Base-by-base conservation (phyloP, 2,888 invertebrate species). In the Drosophila demipolita region DNA sequence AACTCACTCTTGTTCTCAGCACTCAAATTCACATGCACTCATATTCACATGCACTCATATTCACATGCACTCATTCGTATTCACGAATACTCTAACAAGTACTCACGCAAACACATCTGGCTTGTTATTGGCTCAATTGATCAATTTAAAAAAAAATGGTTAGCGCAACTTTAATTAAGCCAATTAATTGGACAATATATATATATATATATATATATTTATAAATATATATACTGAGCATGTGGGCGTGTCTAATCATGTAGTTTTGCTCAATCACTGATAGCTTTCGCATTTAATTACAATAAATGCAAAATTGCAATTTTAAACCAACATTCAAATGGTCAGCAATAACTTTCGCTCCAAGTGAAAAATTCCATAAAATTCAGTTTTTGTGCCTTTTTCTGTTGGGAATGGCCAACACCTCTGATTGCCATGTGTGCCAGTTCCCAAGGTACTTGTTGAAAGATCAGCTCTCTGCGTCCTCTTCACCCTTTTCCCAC, bases 351-450 rank as follows among this genome's bases (percentile, higher is more conserved):
- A 32, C 68, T 76, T 68, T 73, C 59, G 42, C 66, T 36, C 29
- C 48, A 72, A 32, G 26, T 20, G 12, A 50, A 35, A 36, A 36
- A 32, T 26, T 42, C 2, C 26, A 48, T 42, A 50, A 49, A 48
- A 52, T 63, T 33, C 33, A 45, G 29, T 26, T 49, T 60, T 63
- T 38, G 48, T 68, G 59, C 45, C 32, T 40, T 49, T 49, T 61
- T 40, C 74, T 36, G 52, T 32, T 66, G 78, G 71, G 59, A 78
- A 65, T 67, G 53, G 49, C 60, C 61, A 32, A 75, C 78, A 63
- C 78, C 75, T 67, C 54, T 71, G 78, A 78, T 68, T 78, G 71
- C 63, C 75, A 68, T 78, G 75, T 75, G 79, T 78, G 78, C 70
- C 75, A 78, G 78, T 72, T 78, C 78, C 78, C 78, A 75, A 78